A percentile compares a stretch with the other conserved stretches of the same genome.
Conservation (phyloP, 2,888 invertebrate genomes). For the Carpatolechia fugitivella region DNA sequence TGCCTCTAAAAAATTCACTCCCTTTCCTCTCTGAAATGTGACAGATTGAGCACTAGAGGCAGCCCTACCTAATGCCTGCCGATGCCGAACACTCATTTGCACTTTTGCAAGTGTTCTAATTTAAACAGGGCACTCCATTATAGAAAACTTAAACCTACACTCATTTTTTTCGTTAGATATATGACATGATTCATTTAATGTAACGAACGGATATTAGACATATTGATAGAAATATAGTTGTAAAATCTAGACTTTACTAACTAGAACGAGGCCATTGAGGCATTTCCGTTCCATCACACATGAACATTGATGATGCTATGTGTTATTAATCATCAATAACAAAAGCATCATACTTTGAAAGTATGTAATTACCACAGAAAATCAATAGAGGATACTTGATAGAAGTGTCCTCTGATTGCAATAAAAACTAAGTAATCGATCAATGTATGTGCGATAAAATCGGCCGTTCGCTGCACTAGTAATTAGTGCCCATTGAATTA, state of each 20-base stretch:
- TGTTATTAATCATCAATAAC: not conserved
- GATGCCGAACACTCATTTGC: too few relatives aligned
- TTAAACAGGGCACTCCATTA: too few relatives aligned
- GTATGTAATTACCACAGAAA: slow-evolving; percentile 3
- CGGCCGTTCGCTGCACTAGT: slow-evolving; percentile 32
- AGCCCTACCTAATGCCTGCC: too few relatives aligned
- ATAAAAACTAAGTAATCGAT: slow-evolving; percentile 38
- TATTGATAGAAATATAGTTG: too few relatives aligned
- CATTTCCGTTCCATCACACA: slow-evolving; percentile 1
- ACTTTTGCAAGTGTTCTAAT: too few relatives aligned
- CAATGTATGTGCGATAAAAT: slow-evolving; percentile 44
- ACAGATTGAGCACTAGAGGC: too few relatives aligned
- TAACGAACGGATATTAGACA: too few relatives aligned
- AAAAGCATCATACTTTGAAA: not conserved
- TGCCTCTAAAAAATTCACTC: too few relatives aligned
- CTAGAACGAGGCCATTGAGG: not conserved
- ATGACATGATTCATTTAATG: too few relatives aligned
- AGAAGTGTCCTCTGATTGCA: slow-evolving; percentile 12
- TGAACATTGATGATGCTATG: not conserved
- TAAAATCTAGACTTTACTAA: not conserved
- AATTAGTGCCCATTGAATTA: slow-evolving; percentile 45
- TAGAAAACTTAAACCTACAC: too few relatives aligned
- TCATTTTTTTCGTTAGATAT: too few relatives aligned
- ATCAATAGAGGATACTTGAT: slow-evolving; percentile 5
- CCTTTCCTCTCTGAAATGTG: too few relatives aligned